A percentile compares a stretch with the other conserved stretches of the same genome.
These are phyloP conservation scores for Lacerta bilineata DNA, from an alignment of 2,797 vertebrate genomes.

Conservation along the genomic window DNA sequence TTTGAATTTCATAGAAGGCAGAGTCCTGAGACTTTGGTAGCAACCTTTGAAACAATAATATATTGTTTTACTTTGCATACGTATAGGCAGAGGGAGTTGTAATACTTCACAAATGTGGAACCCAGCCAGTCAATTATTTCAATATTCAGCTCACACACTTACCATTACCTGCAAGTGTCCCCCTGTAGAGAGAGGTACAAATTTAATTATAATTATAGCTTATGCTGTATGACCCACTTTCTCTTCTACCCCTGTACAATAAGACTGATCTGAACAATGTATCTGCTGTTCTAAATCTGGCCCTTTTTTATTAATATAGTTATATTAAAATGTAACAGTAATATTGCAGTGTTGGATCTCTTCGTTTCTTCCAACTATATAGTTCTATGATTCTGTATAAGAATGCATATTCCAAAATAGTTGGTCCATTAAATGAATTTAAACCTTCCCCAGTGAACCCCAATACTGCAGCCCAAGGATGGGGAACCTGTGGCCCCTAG, in stretches of 20 bases:
- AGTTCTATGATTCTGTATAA: background rate
- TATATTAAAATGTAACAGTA: background rate
- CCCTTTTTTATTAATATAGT: constrained; percentile 21
- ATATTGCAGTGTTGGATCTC: no score
- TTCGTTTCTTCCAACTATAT: no score
- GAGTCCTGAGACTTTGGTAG: background rate
- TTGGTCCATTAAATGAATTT: background rate
- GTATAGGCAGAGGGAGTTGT: background rate
- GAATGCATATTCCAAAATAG: background rate
- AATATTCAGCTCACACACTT: constrained; percentile 25
- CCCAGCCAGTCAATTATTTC: constrained; percentile 37
- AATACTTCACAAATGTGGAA: background rate
- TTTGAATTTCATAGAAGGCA: background rate
- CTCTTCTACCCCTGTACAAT: constrained; percentile 25
- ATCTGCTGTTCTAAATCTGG: constrained; percentile 2
- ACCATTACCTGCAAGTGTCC: constrained; percentile 31
- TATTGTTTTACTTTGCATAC: constrained; percentile 25
- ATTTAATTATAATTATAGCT: constrained; percentile 35
- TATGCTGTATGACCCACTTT: constrained; percentile 16
- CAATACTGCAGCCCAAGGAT: no score
- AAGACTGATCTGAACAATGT: background rate
- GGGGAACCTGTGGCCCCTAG: no score
- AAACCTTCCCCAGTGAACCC: background rate
- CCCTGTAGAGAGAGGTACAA: constrained; percentile 28
- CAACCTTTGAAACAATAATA: background rate